Evolutionary conservation across 2,888 invertebrate genomes (phyloP).

Genomic region (Andrena fulva): DNA sequence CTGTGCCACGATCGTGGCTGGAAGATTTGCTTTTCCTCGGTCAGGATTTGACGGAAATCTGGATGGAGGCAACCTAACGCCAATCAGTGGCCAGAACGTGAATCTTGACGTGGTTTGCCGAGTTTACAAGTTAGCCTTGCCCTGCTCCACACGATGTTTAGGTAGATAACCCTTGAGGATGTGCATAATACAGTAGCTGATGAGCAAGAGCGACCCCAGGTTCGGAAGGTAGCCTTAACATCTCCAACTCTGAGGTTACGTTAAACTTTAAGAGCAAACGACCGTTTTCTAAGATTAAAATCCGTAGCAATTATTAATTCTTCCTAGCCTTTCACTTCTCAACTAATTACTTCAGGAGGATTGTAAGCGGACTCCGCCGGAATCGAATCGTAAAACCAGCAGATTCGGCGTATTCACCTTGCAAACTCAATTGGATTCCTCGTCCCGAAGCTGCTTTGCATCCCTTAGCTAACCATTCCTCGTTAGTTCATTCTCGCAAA

Average conservation of each 20-base stretch:
- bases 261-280: neutral
- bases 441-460: too few relatives aligned
- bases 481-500: neutral
- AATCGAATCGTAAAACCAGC: too few relatives aligned
- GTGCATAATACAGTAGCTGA: constrained; percentile 13
- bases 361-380: too few relatives aligned
- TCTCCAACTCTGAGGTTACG: neutral
- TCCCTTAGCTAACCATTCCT: neutral
- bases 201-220: constrained; percentile 3
- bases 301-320: neutral
- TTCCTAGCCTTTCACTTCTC: neutral
- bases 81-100: constrained; percentile 12
- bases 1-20: neutral
- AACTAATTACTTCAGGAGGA: neutral
- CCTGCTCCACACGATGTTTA: constrained; percentile 1
- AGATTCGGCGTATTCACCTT: too few relatives aligned
- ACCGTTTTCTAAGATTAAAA: neutral
- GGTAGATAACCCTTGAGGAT: constrained; percentile 10
- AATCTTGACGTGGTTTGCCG: neutral
- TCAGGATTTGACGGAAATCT: neutral
- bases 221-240: neutral
- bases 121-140: constrained; percentile 11
- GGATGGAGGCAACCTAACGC: neutral
- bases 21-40: neutral
- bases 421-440: too few relatives aligned